Base-by-base conservation (phyloP, 2,888 invertebrate genomes). In the Sphaerophoria taeniata region DNA sequence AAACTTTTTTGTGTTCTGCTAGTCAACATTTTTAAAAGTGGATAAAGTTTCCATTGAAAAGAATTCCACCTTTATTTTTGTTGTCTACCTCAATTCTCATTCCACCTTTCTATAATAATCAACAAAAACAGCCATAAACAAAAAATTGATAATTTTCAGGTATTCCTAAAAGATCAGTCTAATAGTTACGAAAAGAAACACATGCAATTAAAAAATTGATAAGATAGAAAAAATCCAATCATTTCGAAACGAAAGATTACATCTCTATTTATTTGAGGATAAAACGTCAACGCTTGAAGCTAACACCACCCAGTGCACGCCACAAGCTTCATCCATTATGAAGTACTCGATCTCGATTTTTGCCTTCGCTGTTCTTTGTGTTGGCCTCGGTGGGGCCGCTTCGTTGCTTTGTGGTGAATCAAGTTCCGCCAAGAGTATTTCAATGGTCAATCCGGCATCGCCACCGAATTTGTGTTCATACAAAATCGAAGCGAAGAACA, bases 371-470 rank as follows among this genome's bases (percentile, higher is more conserved):
- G 61, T 87, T 9, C 43, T 89, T 39, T 63, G 87, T 45, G 39
- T 88, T 24, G 69, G 80, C 39, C 69, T 71, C 70, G 80, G 58
- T 3, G 79, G 87, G 6, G 87, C 88, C 6, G 55, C 74, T 24
- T 87, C 89, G 71, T 86, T 89, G 3, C 56, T 47, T 2, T 90
- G 90, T 63, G 90, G 90, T 0, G 90, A 87, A 12, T 87, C 55
- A 11, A 88, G 88, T 53, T 88, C 90, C 3, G 78, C 89, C 6
- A 90, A 90, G 87, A 75, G 88, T 12, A 89, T 90, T 9, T 87
- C 88, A 3, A 70, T 90, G 83, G 34, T 77, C 33, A 89, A 83
- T 0, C 91, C 90, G 0, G 0, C 70, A 9, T 83, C 47, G 67
- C 89, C 89, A 0, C 90, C 90, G 0, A 87, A 88, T 14, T 70